phyloP scores from a whole-genome alignment of 1,140 invertebrate species.

The Saccostrea echinata region DNA sequence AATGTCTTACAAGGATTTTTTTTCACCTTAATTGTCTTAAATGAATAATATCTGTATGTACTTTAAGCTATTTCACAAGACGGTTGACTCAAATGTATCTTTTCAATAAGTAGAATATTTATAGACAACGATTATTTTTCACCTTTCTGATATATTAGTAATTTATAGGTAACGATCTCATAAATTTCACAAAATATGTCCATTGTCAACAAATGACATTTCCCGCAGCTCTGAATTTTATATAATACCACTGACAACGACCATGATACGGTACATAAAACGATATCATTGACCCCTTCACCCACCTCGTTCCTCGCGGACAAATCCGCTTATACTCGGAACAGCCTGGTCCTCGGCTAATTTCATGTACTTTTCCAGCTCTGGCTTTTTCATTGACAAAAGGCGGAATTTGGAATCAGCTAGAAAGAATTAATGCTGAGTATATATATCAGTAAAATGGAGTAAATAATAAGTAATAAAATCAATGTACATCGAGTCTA shows the following conservation, averaged over 20 bases:
- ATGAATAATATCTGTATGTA: no score
- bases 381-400: neutral
- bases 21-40: no score
- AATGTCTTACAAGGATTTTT: no score
- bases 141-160: constrained; percentile 1
- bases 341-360: neutral
- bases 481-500: neutral
- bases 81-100: no score
- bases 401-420: constrained; percentile 26
- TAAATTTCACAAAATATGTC: constrained; percentile 15
- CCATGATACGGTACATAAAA: neutral
- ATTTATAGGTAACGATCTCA: neutral
- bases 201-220: constrained; percentile 1
- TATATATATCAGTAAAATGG: neutral
- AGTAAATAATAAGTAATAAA: neutral
- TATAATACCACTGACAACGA: neutral
- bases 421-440: neutral
- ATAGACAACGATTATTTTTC: neutral
- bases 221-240: neutral
- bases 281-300: neutral
- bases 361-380: constrained; percentile 2
- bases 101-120: no score
- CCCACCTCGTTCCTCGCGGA: constrained; percentile 18
- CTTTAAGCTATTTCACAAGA: no score
- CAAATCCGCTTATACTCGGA: neutral